Evolutionary conservation across 2,888 invertebrate species (phyloP), one percentile per base, ranked within the genome.

Genomic region (Pachydiplax longipennis): DNA sequence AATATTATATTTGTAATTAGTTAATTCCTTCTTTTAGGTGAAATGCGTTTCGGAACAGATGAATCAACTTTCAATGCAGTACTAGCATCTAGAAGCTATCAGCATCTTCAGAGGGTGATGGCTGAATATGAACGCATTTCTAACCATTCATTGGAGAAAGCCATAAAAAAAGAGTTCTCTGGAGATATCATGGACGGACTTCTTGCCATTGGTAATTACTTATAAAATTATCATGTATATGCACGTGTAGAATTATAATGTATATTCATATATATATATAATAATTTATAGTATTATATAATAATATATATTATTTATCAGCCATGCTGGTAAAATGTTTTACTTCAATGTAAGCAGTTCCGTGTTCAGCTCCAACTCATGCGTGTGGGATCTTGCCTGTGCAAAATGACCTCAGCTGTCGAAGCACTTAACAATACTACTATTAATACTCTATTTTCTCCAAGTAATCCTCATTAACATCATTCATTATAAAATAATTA

Each of bases 21-120:
- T 61, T 31, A 13, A 25, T 73, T 8, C 13, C 5, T 25, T 13
- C 13, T 73, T 73, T 0, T 81, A 94, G 94, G 94, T 10, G 94
- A 93, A 92, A 93, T 92, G 61, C 93, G 93, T 91, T 92, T 93
- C 92, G 94, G 95, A 40, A 95, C 95, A 3, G 94, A 94, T 91
- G 94, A 94, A 91, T 94, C 94, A 2, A 93, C 93, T 4, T 94
- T 95, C 93, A 94, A 95, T 91, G 92, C 93, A 53, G 93, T 95
- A 90, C 93, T 95, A 92, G 94, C 94, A 6, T 92, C 94, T 1
- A 94, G 94, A 91, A 95, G 95, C 91, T 95, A 93, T 91, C 93
- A 94, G 3, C 95, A 95, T 92, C 93, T 95, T 81, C 93, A 94
- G 2, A 91, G 92, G 80, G 93, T 94, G 31, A 94, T 94, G 92